phyloP scores from a whole-genome alignment of 1,140 invertebrate species.

The Hypsibius dujardini region DNA sequence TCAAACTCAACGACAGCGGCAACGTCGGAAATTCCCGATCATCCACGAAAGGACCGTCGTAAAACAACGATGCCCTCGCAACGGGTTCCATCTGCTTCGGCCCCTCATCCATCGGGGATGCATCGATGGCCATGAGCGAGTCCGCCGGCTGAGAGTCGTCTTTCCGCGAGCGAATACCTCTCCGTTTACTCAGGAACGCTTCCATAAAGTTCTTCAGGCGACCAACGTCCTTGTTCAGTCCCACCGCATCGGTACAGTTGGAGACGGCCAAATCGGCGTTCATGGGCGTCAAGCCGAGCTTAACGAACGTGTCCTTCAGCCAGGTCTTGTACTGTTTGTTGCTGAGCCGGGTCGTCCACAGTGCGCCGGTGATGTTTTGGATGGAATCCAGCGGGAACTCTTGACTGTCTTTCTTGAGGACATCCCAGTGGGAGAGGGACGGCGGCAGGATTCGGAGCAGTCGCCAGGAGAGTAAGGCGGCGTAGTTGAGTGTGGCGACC shows the following conservation, averaged over 20 bases:
- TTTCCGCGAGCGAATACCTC: constrained; percentile 39
- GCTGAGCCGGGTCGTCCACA: constrained; percentile 53
- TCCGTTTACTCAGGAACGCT: constrained; percentile 26
- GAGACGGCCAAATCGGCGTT: constrained; percentile 57
- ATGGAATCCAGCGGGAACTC: constrained; percentile 39
- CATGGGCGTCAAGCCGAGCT: constrained; percentile 66
- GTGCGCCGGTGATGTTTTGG: constrained; percentile 47
- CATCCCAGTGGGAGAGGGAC: constrained; percentile 63
- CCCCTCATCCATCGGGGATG: neutral
- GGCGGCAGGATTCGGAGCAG: constrained; percentile 62
- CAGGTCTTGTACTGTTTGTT: constrained; percentile 54
- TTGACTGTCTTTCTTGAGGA: constrained; percentile 42
- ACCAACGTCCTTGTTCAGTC: constrained; percentile 48
- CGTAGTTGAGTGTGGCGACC: constrained; percentile 48
- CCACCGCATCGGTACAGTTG: constrained; percentile 47
- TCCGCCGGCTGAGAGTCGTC: constrained; percentile 15
- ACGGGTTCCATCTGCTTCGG: constrained; percentile 37
- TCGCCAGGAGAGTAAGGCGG: constrained; percentile 47
- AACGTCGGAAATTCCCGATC: constrained; percentile 19
- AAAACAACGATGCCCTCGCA: neutral
- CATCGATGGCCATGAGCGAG: neutral
- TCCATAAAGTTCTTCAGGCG: constrained; percentile 41
- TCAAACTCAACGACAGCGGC: constrained; percentile 17
- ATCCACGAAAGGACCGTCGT: constrained; percentile 11
- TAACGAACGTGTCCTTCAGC: constrained; percentile 63